Evolutionary conservation across 92 coral and sea anemone genomes (phyloP).

Genomic region (Epizoanthus ramosus): DNA sequence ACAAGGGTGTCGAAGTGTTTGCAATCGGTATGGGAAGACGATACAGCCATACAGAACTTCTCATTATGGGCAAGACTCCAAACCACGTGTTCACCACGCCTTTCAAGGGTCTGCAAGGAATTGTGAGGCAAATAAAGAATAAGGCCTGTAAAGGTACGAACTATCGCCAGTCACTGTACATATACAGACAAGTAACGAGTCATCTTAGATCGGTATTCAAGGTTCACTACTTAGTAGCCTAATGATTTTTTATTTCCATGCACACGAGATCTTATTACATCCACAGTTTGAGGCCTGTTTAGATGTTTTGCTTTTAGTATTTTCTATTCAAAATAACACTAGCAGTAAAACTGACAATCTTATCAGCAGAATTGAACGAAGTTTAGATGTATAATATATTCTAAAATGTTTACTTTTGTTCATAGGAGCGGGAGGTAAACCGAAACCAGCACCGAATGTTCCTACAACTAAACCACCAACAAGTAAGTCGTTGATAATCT

Average conservation of each 20-base stretch:
- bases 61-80: slow-evolving; percentile 69
- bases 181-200: too few relatives aligned
- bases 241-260: too few relatives aligned
- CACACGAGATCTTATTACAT: too few relatives aligned
- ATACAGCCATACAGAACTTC: slow-evolving; percentile 52
- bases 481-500: slow-evolving; percentile 16
- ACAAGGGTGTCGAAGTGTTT: slow-evolving; percentile 62
- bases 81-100: slow-evolving; percentile 63
- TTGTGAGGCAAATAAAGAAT: slow-evolving; percentile 52
- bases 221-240: too few relatives aligned
- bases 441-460: slow-evolving; percentile 24
- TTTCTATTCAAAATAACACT: too few relatives aligned
- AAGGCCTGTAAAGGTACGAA: slow-evolving; percentile 70
- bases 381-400: too few relatives aligned
- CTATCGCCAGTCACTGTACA: too few relatives aligned
- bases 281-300: too few relatives aligned
- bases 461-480: slow-evolving; percentile 35
- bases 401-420: background rate
- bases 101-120: slow-evolving; percentile 41
- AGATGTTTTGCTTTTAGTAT: too few relatives aligned
- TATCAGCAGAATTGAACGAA: too few relatives aligned
- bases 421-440: slow-evolving; percentile 26
- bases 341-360: too few relatives aligned
- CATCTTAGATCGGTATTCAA: too few relatives aligned
- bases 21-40: slow-evolving; percentile 58